phyloP scores from a whole-genome alignment of 2,888 invertebrate species.

The Lithophane semibrunnea region DNA sequence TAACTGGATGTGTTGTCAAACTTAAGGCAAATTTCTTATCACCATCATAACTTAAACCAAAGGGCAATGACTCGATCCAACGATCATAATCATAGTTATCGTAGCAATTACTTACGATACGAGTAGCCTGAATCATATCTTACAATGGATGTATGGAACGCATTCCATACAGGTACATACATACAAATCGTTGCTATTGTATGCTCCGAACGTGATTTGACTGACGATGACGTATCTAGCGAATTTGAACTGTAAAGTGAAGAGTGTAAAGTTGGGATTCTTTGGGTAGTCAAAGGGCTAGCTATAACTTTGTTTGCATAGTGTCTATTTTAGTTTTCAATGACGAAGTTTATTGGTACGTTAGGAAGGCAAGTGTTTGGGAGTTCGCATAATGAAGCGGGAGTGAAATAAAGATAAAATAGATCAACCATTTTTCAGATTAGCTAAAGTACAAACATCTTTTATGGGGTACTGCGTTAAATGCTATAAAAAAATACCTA shows the following conservation, averaged over 20 bases:
- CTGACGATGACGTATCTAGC: slow-evolving; percentile 38
- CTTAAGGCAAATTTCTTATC: too few relatives aligned
- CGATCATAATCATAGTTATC: slow-evolving; percentile 26
- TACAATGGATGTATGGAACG: slow-evolving; percentile 57
- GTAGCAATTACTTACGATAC: slow-evolving; percentile 39
- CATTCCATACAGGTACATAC: slow-evolving; percentile 60
- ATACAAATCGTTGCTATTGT: slow-evolving; percentile 60
- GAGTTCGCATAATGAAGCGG: slow-evolving; percentile 32
- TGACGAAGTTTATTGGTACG: slow-evolving; percentile 52
- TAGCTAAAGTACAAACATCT: too few relatives aligned
- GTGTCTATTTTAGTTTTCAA: slow-evolving; percentile 65
- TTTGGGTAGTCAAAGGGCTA: slow-evolving; percentile 18
- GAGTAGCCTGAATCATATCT: slow-evolving; percentile 51
- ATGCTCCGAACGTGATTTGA: slow-evolving; percentile 58
- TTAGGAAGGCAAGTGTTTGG: slow-evolving; percentile 50
- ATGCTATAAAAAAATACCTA: too few relatives aligned
- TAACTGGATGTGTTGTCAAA: not conserved
- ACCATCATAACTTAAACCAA: not conserved
- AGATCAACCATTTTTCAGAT: too few relatives aligned
- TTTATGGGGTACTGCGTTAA: too few relatives aligned
- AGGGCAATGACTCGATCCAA: slow-evolving; percentile 41
- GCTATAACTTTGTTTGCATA: slow-evolving; percentile 49
- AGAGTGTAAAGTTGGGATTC: slow-evolving; percentile 27
- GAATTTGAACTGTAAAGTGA: slow-evolving; percentile 36
- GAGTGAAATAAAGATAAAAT: too few relatives aligned